Conservation (phyloP, 2,113 vertebrate species). For the Jacana jacana region DNA sequence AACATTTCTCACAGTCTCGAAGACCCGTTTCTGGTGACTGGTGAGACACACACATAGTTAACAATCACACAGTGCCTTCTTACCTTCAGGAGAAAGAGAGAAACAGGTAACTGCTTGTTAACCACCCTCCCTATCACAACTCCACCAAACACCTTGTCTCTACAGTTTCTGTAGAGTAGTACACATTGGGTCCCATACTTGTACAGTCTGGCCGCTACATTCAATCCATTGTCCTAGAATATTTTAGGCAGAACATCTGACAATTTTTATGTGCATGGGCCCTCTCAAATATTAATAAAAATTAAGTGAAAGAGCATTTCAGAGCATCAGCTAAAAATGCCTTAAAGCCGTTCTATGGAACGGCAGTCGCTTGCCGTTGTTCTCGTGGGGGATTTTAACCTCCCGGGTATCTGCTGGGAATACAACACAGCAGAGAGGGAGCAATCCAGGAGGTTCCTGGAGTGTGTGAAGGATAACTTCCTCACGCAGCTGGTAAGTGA, state of each 20-base stretch:
- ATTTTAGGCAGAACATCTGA: not conserved
- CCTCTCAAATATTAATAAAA: not conserved
- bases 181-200: not conserved
- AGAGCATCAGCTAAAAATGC: not conserved
- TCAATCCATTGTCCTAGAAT: not conserved
- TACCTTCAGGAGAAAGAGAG: not conserved
- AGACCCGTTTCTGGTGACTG: constrained; percentile 94
- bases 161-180: not conserved
- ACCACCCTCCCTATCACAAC: not conserved
- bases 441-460: too few relatives aligned
- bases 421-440: too few relatives aligned
- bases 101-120: not conserved
- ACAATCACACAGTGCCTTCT: not conserved
- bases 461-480: too few relatives aligned
- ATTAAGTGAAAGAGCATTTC: not conserved
- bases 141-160: not conserved
- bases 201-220: not conserved
- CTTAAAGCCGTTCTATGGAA: not conserved
- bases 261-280: not conserved
- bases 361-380: too few relatives aligned
- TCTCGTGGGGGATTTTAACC: too few relatives aligned
- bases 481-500: too few relatives aligned
- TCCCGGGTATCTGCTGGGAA: too few relatives aligned
- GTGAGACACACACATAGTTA: not conserved
- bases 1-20: constrained; percentile 92